A percentile compares a stretch with the other conserved stretches of the same genome.
These are phyloP conservation scores for Drosophila atripex DNA, from an alignment of 2,888 invertebrate species.

Conservation along the genomic window DNA sequence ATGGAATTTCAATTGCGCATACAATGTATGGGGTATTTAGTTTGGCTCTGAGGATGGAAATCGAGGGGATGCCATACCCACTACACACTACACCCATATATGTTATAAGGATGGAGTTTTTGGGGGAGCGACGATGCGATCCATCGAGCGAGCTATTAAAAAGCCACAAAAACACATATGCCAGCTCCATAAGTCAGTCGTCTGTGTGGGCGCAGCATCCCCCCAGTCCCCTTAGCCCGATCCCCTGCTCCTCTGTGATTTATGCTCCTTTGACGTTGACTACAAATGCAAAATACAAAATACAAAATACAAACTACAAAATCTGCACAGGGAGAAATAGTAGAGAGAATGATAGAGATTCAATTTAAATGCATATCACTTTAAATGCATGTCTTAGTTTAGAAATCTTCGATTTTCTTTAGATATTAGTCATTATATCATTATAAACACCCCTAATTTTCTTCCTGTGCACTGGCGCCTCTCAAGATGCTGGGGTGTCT, in stretches of 20 bases:
- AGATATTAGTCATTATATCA: too few species aligned
- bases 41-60: constrained; percentile 17
- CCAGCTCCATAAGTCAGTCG: constrained; percentile 70
- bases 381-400: too few species aligned
- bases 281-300: constrained; percentile 41
- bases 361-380: too few species aligned
- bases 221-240: constrained; percentile 9
- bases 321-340: constrained; percentile 36
- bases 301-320: constrained; percentile 33
- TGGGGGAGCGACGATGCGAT: constrained; percentile 24
- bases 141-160: constrained; percentile 73
- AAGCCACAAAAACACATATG: constrained; percentile 62
- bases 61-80: not conserved
- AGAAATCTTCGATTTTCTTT: too few species aligned
- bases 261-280: constrained; percentile 64
- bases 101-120: constrained; percentile 26
- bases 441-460: not conserved
- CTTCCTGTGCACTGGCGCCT: constrained; percentile 14
- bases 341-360: not conserved
- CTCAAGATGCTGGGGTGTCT: constrained; percentile 30
- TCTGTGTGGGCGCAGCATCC: constrained; percentile 62
- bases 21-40: constrained; percentile 62
- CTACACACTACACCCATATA: not conserved
- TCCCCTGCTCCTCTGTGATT: constrained; percentile 58
- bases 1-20: constrained; percentile 75